Evolutionary conservation across 2,888 invertebrate genomes (phyloP).

Genomic region (Fragum whitleyi): DNA sequence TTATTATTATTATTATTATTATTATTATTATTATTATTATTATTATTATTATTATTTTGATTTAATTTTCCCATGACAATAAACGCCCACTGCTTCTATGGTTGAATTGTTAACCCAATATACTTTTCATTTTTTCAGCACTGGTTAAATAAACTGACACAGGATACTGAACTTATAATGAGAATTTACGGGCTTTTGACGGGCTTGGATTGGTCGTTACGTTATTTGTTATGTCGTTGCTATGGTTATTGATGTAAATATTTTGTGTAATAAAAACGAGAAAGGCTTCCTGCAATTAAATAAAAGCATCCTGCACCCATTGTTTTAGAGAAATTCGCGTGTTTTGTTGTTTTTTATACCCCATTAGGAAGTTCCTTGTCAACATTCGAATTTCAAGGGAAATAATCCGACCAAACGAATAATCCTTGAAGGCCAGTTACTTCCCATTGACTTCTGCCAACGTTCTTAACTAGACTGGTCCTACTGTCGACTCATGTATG

Average conservation of each 20-base stretch:
- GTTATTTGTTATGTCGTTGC: slow-evolving; percentile 10
- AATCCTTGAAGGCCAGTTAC: too few relatives aligned
- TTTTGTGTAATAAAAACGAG: slow-evolving; percentile 20
- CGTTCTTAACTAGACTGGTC: too few relatives aligned
- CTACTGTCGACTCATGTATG: too few relatives aligned
- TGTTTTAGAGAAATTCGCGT: slow-evolving; percentile 8
- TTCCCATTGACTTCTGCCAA: too few relatives aligned
- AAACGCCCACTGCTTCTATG: too few relatives aligned
- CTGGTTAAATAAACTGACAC: neutral
- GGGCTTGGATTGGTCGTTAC: neutral
- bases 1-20: too few relatives aligned
- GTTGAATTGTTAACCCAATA: too few relatives aligned
- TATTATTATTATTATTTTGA: too few relatives aligned
- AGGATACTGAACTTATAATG: neutral
- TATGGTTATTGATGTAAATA: slow-evolving; percentile 20
- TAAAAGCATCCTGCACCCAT: slow-evolving; percentile 25
- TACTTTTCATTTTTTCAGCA: neutral
- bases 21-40: too few relatives aligned
- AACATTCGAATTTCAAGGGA: too few relatives aligned
- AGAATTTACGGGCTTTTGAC: neutral
- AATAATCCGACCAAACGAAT: too few relatives aligned
- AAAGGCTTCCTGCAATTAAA: slow-evolving; percentile 23
- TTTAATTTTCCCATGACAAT: too few relatives aligned
- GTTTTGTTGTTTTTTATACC: neutral
- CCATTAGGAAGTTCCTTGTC: neutral